Evolutionary conservation across 2,888 invertebrate species (phyloP), one percentile per base, ranked within the genome.

Genomic region (Lithophane socia): DNA sequence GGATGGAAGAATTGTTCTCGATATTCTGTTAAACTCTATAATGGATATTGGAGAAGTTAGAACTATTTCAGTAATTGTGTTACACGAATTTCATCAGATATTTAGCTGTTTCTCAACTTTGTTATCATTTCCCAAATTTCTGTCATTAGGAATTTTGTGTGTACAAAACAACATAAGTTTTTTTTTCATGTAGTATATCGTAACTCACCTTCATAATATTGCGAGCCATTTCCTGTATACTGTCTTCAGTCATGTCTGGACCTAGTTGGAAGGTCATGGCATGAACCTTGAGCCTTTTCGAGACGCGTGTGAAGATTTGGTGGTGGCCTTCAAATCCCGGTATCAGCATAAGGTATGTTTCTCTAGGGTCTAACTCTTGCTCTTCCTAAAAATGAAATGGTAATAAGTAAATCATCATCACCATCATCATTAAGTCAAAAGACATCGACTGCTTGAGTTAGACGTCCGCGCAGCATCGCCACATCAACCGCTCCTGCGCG

Each of bases 261-360:
- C 89, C 90, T 0, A 94, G 82, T 75, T 93, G 92, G n/a, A 92
- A 85, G 9, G 90, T 87, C 54, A 92, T 77, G 0, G 93, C 92
- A 63, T 87, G 87, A 3, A 92, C 77, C 76, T 93, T 94, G 0
- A 94, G 82, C 68, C 93, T 90, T 73, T 93, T 10, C 84, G 80
- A 10, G 84, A 71, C 18, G 81, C 70, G 66, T 5, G 63, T 80
- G n/a, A 93, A 92, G 18, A 92, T 90, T 49, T 90, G 83, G 66
- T 92, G 86, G 12, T 92, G 91, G 8, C 93, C 94, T 86, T 94
- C 94, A 66, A 94, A 94, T 2, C 94, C 94, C 60, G 94, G 94
- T 69, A 94, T 89, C 72, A 94, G 73, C 83, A 92, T 90, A 18
- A 94, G 61, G 72, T 91, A 91, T 0, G 89, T 86, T 0, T 87